Evolutionary conservation across 2,888 invertebrate genomes (phyloP).

Genomic region (Sepioteuthis lessoniana): DNA sequence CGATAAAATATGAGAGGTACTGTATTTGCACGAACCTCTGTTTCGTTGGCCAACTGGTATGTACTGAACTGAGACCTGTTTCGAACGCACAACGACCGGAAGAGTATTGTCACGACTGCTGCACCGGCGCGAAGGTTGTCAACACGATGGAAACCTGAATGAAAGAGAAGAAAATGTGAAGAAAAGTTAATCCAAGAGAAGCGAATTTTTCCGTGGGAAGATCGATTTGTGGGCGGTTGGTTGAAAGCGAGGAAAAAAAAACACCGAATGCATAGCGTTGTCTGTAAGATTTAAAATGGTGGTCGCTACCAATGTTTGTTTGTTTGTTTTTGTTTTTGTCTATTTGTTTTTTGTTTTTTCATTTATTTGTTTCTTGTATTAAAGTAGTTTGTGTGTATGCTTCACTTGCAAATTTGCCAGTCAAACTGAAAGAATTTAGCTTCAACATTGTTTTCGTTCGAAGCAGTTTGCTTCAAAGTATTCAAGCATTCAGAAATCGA

Average conservation of each 20-base stretch:
- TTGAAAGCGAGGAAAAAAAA: background rate
- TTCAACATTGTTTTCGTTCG: background rate
- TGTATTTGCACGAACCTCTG: no score
- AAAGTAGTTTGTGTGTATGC: background rate
- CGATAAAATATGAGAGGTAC: no score
- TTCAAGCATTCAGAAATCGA: background rate
- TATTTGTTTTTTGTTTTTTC: background rate
- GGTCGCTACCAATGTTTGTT: no score
- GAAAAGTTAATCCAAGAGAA: background rate
- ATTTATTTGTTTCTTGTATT: background rate
- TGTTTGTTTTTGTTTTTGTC: background rate
- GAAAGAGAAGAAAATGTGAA: background rate
- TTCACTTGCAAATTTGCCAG: background rate
- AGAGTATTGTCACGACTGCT: conserved; percentile 17
- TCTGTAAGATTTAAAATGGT: background rate
- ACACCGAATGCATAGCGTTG: background rate
- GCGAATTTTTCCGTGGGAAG: background rate
- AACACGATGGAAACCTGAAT: background rate
- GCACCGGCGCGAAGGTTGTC: background rate
- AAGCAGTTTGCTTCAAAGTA: background rate
- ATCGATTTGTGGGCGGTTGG: background rate
- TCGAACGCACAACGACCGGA: background rate
- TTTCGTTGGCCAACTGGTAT: no score
- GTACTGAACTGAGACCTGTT: background rate
- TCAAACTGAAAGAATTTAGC: background rate